A percentile compares a stretch with the other conserved stretches of the same genome.
phyloP scores from a whole-genome alignment of 2,888 invertebrate species.

The Rambutsinella grinnellia region DNA sequence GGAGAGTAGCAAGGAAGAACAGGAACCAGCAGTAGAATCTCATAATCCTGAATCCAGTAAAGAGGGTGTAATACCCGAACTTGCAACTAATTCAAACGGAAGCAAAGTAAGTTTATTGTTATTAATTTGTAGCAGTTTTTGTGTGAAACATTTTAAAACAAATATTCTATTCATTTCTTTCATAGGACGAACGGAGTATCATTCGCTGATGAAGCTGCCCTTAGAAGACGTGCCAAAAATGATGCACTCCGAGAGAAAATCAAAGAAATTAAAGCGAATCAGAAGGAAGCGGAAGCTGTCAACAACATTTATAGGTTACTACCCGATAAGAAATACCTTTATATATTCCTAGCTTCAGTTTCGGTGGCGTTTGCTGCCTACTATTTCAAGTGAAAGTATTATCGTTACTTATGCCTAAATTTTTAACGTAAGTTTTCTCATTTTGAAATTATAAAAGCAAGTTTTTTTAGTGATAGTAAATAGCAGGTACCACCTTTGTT shows the following conservation, averaged over 20 bases:
- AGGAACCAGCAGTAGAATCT: slow-evolving; percentile 36
- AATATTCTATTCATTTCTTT: slow-evolving; percentile 8
- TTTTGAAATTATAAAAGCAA: no score
- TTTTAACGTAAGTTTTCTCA: no score
- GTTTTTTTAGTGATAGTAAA: no score
- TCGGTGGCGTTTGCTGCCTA: slow-evolving; percentile 53
- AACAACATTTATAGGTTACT: slow-evolving; percentile 66
- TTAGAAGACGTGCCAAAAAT: slow-evolving; percentile 61
- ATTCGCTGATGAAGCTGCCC: slow-evolving; percentile 45
- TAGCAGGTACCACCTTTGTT: no score
- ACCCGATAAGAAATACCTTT: slow-evolving; percentile 63
- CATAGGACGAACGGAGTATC: slow-evolving; percentile 63
- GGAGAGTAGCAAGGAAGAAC: slow-evolving; percentile 44
- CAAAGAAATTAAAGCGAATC: slow-evolving; percentile 65
- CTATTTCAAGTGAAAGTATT: slow-evolving; percentile 53
- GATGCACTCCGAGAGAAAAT: slow-evolving; percentile 64
- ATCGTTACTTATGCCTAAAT: slow-evolving; percentile 8
- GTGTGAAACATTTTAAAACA: slow-evolving; percentile 19
- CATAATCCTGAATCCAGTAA: slow-evolving; percentile 15
- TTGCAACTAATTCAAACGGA: slow-evolving; percentile 11
- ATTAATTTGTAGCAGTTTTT: slow-evolving; percentile 14
- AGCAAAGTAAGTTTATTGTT: slow-evolving; percentile 33
- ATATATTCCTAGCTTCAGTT: slow-evolving; percentile 55
- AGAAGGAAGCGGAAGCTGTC: slow-evolving; percentile 65
- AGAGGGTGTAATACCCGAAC: slow-evolving; percentile 4